These are phyloP conservation scores for Rhabdophis nuchalis DNA, from an alignment of 2,797 vertebrate genomes.

Conservation along the genomic window DNA sequence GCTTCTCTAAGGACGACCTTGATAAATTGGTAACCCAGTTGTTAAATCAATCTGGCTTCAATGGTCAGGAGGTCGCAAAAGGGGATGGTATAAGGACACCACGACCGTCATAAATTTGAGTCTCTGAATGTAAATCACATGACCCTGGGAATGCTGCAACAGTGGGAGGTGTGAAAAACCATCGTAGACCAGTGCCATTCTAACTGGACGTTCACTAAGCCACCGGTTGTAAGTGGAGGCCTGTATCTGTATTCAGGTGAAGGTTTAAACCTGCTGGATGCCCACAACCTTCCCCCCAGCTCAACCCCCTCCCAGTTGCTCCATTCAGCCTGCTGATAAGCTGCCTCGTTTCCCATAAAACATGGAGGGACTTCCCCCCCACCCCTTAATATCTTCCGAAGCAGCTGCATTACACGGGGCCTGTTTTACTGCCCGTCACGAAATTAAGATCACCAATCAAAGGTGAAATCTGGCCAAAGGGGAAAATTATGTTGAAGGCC, in stretches of 20 bases:
- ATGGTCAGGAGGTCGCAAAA: too few species aligned
- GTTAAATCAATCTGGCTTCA: too few species aligned
- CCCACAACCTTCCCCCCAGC: conserved; percentile 29
- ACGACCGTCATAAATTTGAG: neutral
- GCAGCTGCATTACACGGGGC: conserved; percentile 8
- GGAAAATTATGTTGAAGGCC: neutral
- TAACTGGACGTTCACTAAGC: neutral
- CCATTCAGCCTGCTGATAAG: conserved; percentile 32
- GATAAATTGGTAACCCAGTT: too few species aligned
- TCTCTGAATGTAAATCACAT: neutral
- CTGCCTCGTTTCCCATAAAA: neutral
- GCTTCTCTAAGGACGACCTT: too few species aligned
- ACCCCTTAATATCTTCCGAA: conserved; percentile 26
- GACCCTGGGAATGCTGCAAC: neutral
- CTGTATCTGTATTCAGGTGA: conserved; percentile 1
- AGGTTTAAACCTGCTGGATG: conserved; percentile 33
- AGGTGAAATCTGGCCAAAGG: neutral
- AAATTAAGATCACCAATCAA: conserved; percentile 45
- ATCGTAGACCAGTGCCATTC: neutral
- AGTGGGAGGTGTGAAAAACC: neutral
- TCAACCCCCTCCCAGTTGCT: conserved; percentile 5
- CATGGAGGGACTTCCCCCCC: neutral
- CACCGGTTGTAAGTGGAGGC: neutral
- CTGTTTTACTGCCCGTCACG: conserved; percentile 2
- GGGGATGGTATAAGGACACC: accelerated